Conservation (phyloP, 2,888 invertebrate species). For the Sepiola atlantica region DNA sequence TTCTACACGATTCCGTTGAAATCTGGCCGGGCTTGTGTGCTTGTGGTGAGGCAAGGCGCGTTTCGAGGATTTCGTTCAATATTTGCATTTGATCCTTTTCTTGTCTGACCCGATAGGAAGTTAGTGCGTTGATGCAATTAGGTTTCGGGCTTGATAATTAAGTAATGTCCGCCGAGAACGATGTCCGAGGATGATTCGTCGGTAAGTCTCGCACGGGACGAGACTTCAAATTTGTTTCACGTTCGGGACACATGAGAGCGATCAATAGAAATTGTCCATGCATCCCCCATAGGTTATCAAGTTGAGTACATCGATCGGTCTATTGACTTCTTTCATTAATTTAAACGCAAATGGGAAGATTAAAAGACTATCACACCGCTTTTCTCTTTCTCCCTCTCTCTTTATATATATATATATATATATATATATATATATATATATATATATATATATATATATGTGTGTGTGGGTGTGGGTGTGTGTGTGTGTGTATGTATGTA, state of each 20-base stretch:
- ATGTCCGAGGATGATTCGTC: not conserved
- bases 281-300: not conserved
- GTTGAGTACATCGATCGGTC: not conserved
- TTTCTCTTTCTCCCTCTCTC: too few relatives aligned
- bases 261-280: not conserved
- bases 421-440: too few relatives aligned
- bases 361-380: not conserved
- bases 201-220: not conserved
- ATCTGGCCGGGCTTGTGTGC: too few relatives aligned
- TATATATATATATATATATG: too few relatives aligned
- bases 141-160: not conserved
- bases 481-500: too few relatives aligned
- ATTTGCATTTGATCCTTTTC: not conserved
- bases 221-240: conserved; percentile 2
- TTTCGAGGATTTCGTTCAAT: conserved; percentile 32
- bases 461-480: too few relatives aligned
- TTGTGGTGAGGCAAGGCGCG: not conserved
- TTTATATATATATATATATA: too few relatives aligned
- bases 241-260: not conserved
- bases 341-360: not conserved
- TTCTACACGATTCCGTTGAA: not conserved
- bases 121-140: conserved; percentile 32
- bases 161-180: conserved; percentile 19
- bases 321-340: not conserved
- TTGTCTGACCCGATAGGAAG: not conserved